Evolutionary conservation across 2,888 invertebrate genomes (phyloP).

Genomic region (Parnassius orleans): DNA sequence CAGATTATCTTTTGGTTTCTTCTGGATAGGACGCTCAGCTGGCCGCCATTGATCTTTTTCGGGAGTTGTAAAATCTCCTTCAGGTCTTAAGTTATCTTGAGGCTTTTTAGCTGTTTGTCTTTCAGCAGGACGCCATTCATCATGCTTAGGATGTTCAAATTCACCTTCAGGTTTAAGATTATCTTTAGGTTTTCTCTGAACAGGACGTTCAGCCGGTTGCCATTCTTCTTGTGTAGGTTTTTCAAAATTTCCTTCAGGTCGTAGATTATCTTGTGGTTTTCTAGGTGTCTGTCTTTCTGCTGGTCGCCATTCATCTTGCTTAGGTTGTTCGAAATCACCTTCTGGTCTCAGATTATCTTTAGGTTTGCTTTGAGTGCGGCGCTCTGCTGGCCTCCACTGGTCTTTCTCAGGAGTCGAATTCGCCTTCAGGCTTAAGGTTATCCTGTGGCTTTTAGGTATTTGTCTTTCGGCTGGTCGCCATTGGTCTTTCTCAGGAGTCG

Average conservation of each 20-base stretch:
- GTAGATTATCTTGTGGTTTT: slow-evolving; percentile 78
- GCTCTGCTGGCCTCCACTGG: slow-evolving; percentile 53
- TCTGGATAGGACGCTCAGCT: slow-evolving; percentile 63
- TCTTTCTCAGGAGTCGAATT: slow-evolving; percentile 55
- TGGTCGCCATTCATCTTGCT: slow-evolving; percentile 41
- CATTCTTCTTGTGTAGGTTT: slow-evolving; percentile 45
- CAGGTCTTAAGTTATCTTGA: slow-evolving; percentile 73
- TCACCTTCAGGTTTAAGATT: slow-evolving; percentile 80
- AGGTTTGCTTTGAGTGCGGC: slow-evolving; percentile 40
- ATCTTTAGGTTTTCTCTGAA: slow-evolving; percentile 68
- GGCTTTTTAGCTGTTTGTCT: slow-evolving; percentile 61
- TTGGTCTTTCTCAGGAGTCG: slow-evolving; percentile 47
- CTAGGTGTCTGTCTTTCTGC: slow-evolving; percentile 47
- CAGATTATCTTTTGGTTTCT: slow-evolving; percentile 67
- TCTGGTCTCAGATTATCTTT: slow-evolving; percentile 78
- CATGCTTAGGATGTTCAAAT: slow-evolving; percentile 58
- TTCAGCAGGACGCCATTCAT: slow-evolving; percentile 61
- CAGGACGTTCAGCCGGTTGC: slow-evolving; percentile 51
- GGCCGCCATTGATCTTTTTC: slow-evolving; percentile 51
- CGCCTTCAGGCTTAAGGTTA: slow-evolving; percentile 81
- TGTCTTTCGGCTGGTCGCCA: slow-evolving; percentile 67
- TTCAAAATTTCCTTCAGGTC: slow-evolving; percentile 80
- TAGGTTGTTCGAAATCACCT: slow-evolving; percentile 66
- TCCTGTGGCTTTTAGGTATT: slow-evolving; percentile 70
- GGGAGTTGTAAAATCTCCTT: slow-evolving; percentile 70